Percentiles rank a stretch among this genome's conserved stretches.
These are phyloP conservation scores for Alentia gelatinosa DNA, from an alignment of 2,888 invertebrate species.

Conservation along the genomic window DNA sequence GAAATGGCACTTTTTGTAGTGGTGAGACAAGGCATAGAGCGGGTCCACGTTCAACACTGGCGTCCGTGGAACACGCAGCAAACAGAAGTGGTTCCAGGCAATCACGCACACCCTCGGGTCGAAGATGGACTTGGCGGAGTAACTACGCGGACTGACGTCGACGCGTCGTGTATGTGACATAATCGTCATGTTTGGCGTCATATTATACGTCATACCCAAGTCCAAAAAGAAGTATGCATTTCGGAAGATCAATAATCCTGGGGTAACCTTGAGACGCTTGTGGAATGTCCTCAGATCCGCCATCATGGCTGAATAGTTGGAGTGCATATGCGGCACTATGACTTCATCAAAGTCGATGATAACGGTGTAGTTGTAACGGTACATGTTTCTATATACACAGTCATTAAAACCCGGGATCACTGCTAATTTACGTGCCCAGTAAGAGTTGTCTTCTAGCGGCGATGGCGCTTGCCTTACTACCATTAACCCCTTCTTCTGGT, in stretches of 20 bases:
- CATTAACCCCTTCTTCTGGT: constrained; percentile 51
- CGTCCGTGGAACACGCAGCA: not conserved
- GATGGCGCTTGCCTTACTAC: constrained; percentile 47
- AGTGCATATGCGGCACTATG: constrained; percentile 60
- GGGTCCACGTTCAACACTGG: constrained; percentile 49
- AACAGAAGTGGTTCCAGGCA: constrained; percentile 60
- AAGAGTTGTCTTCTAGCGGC: constrained; percentile 45
- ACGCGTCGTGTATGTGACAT: constrained; percentile 26
- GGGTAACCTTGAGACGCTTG: not conserved
- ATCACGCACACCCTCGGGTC: constrained; percentile 57
- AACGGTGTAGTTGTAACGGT: constrained; percentile 58
- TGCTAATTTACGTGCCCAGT: constrained; percentile 59
- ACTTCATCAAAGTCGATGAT: constrained; percentile 64
- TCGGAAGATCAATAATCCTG: constrained; percentile 41
- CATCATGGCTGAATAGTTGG: constrained; percentile 39
- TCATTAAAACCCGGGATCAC: constrained; percentile 60
- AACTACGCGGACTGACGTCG: constrained; percentile 49
- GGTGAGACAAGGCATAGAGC: constrained; percentile 55
- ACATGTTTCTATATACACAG: constrained; percentile 64
- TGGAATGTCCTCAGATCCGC: not conserved
- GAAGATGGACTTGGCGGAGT: constrained; percentile 61
- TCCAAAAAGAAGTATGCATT: constrained; percentile 60
- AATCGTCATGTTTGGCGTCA: not conserved
- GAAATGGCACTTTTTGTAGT: constrained; percentile 62
- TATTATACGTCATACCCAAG: not conserved